Evolutionary conservation across 1,140 invertebrate species (phyloP).

Genomic region (Capitella teleta): DNA sequence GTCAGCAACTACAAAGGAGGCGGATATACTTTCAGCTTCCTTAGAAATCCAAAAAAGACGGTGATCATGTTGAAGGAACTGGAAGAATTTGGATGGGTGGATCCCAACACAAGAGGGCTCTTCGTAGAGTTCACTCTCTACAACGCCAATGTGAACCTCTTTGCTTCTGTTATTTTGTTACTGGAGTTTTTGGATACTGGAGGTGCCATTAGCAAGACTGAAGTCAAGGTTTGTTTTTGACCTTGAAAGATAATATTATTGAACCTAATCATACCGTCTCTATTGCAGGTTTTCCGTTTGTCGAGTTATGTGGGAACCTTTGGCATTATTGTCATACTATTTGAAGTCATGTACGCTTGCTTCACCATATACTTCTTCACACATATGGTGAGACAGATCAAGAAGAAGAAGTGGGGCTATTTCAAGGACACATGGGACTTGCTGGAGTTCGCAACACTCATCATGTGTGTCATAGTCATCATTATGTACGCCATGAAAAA

Average conservation of each 20-base stretch:
- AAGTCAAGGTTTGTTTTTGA: conserved; percentile 33
- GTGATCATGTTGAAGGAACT: conserved; percentile 12
- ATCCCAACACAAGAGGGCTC: conserved; percentile 14
- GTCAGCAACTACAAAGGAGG: conserved; percentile 38
- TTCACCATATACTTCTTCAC: conserved; percentile 37
- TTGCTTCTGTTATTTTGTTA: conserved; percentile 16
- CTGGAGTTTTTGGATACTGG: conserved; percentile 17
- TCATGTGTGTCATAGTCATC: conserved; percentile 39
- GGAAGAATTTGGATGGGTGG: conserved; percentile 15
- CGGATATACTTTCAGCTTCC: conserved; percentile 27
- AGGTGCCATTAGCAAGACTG: conserved; percentile 22
- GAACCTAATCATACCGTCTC: background rate
- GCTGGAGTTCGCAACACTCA: conserved; percentile 41
- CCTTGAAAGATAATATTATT: background rate
- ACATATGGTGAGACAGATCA: conserved; percentile 27
- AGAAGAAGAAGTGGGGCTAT: conserved; percentile 36
- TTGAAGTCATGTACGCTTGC: conserved; percentile 32
- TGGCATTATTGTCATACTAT: conserved; percentile 34
- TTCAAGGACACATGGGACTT: conserved; percentile 45
- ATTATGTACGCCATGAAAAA: conserved; percentile 44
- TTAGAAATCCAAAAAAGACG: conserved; percentile 11
- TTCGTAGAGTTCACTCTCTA: conserved; percentile 18
- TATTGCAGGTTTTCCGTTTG: conserved; percentile 34
- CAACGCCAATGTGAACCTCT: conserved; percentile 19
- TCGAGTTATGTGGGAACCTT: conserved; percentile 37